Conservation (phyloP, 2,797 vertebrate genomes). For the Novumbra hubbsi region DNA sequence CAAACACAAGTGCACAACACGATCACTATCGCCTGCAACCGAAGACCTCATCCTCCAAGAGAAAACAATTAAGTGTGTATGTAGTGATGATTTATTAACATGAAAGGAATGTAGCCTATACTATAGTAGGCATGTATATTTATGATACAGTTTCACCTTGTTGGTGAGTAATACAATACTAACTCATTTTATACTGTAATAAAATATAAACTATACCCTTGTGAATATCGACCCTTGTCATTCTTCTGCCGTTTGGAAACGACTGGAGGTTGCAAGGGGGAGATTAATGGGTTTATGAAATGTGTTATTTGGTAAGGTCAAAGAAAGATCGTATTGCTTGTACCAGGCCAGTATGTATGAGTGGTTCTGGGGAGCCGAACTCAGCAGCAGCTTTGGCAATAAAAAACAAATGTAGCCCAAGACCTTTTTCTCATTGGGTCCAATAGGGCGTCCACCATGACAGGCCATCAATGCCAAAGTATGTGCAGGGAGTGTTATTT, state of each 20-base stretch:
- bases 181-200: conserved; percentile 21
- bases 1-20: neutral
- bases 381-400: too few relatives aligned
- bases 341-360: too few relatives aligned
- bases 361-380: too few relatives aligned
- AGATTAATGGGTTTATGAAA: too few relatives aligned
- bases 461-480: too few relatives aligned
- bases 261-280: neutral
- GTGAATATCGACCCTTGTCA: neutral
- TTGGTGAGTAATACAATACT: conserved; percentile 7
- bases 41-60: neutral
- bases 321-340: too few relatives aligned
- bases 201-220: neutral
- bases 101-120: neutral
- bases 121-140: neutral
- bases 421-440: too few relatives aligned
- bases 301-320: too few relatives aligned
- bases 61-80: neutral
- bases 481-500: too few relatives aligned
- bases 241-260: neutral
- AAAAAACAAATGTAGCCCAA: too few relatives aligned
- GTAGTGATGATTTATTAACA: neutral
- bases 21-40: neutral
- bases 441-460: too few relatives aligned
- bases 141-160: neutral